A percentile compares a stretch with the other conserved stretches of the same genome.
phyloP scores from a whole-genome alignment of 2,113 vertebrate genomes.

The Varanus komodoensis region DNA sequence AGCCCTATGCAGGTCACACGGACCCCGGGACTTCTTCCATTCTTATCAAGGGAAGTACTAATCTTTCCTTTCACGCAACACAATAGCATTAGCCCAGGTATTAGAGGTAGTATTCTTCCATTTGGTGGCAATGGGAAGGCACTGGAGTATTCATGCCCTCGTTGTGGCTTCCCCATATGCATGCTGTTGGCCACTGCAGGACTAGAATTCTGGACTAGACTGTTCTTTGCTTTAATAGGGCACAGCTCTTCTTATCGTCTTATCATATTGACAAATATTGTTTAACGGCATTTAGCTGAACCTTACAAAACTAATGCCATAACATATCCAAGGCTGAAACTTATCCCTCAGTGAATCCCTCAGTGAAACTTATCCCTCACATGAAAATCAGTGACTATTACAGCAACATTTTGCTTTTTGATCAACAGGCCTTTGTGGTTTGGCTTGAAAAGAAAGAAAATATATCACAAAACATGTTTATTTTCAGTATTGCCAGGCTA shows the following conservation, averaged over 20 bases:
- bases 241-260: not conserved
- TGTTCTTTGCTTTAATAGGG: not conserved
- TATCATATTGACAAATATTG: not conserved
- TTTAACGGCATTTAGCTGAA: conserved; percentile 1
- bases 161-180: no score
- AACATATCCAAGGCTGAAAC: not conserved
- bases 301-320: not conserved
- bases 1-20: no score
- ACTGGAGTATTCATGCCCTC: no score
- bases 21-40: no score
- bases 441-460: not conserved
- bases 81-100: no score
- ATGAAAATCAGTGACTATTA: not conserved
- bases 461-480: not conserved
- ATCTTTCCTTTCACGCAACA: no score
- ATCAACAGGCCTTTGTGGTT: not conserved
- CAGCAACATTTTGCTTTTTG: not conserved
- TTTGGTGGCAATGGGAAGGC: no score
- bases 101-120: no score
- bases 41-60: no score
- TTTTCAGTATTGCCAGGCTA: not conserved
- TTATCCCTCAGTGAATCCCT: not conserved
- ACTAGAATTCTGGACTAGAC: not conserved
- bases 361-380: not conserved
- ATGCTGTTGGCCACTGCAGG: no score